Evolutionary conservation across 2,113 vertebrate genomes (phyloP).

Genomic region (Ammospiza caudacuta): DNA sequence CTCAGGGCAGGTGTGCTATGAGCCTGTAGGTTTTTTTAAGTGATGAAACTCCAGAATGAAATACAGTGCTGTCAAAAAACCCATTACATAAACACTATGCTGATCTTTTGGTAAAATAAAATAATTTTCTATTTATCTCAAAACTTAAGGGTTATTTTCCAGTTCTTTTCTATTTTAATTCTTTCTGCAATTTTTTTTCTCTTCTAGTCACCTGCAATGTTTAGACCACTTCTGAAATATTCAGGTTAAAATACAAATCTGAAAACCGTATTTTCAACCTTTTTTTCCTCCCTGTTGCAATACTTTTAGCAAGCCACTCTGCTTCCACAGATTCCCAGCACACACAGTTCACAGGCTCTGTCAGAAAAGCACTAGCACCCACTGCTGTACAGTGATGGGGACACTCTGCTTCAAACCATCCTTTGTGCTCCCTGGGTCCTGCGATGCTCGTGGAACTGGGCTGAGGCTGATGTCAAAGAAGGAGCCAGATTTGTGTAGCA

Average conservation of each 20-base stretch:
- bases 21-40: background rate
- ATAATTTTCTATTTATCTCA: background rate
- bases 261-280: background rate
- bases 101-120: background rate
- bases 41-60: background rate
- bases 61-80: background rate
- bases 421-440: background rate
- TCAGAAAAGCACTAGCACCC: background rate
- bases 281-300: no score
- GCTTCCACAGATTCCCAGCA: background rate
- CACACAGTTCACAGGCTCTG: background rate
- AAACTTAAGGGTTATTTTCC: background rate
- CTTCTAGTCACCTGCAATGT: background rate
- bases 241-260: background rate
- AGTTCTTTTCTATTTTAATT: background rate
- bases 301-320: background rate
- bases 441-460: fast-evolving
- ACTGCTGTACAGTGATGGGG: background rate
- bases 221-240: background rate
- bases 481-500: background rate
- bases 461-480: background rate
- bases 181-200: background rate
- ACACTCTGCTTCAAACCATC: background rate
- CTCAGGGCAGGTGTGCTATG: background rate
- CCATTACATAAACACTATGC: background rate